Base-by-base conservation (phyloP, 2,888 invertebrate genomes). In the Dolichomitus sp. region DNA sequence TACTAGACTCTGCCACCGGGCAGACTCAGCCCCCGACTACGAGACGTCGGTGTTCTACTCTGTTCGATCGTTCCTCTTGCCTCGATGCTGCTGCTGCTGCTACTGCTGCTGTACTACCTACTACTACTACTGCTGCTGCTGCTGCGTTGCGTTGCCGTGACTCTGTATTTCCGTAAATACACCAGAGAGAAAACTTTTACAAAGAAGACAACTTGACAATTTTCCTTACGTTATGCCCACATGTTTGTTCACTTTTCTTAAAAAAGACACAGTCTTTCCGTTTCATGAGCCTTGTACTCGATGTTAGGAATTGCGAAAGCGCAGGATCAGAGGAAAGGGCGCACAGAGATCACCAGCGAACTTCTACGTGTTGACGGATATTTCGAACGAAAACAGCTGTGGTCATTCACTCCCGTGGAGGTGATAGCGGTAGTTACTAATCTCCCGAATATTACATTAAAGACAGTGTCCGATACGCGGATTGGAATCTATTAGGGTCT, bases 21-120 rank as follows among this genome's bases (percentile, higher is more conserved):
- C 65, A 69, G 77, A 81, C 81, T 81, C 66, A 57, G 40, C 76
- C 76, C 72, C 72, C 68, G 54, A 59, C 66, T 50, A 27, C 33
- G 73, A 73, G 63, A 68, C 50, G 54, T 68, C 48, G 48, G 61
- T 61, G 50, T 72, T 66, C 17, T 52, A 66, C 50, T 68, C 33
- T 33, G 81, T 83, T 83, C 83, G 83, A 83, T 83, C 80, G 80
- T 37, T 57, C 45, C 74, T 79, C 65, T 74, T 61, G 50, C 65
- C 69, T 50, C 77, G 73, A 79, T 66, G 68, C 65, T 70, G 65
- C 54, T 33, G 27, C 61, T 30, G 33, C 68, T 54, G 17, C 48
- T 23, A 23, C 23, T 57, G 37, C 37, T 37, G n/a, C n/a, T n/a
- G n/a, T n/a, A 9, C 37, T 0, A 37, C 37, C 37, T 33, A 33